Conservation (phyloP, 2,888 invertebrate species). For the Seira sanloemensis region DNA sequence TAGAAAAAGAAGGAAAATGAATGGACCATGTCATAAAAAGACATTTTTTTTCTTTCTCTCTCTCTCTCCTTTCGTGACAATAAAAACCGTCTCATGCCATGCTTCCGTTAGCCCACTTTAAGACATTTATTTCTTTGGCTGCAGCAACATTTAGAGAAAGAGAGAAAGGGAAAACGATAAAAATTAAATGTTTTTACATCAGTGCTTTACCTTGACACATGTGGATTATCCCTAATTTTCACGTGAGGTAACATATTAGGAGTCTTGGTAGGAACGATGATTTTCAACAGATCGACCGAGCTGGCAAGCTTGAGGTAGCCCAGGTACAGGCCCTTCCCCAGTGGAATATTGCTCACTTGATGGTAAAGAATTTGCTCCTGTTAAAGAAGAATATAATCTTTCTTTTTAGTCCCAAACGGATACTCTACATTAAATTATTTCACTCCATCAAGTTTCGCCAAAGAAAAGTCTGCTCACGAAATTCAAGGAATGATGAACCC, state of each 20-base stretch:
- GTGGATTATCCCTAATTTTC: constrained; percentile 94
- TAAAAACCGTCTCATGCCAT: no score
- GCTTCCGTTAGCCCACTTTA: no score
- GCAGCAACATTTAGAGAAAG: no score
- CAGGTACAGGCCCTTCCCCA: constrained; percentile 92
- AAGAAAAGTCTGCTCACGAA: no score
- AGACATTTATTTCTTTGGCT: neutral
- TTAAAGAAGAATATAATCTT: neutral
- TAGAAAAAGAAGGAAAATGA: constrained; percentile 18
- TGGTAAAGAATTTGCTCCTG: constrained; percentile 82
- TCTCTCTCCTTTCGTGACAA: constrained; percentile 32
- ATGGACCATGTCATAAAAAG: constrained; percentile 10
- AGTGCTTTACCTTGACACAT: constrained; percentile 91
- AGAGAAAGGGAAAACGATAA: neutral
- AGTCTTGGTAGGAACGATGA: constrained; percentile 92
- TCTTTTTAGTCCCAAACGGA: neutral
- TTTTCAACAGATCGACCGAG: constrained; percentile 94
- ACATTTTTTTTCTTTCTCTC: constrained; percentile 19
- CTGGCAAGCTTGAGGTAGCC: constrained; percentile 97
- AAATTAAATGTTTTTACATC: neutral
- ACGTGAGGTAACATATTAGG: constrained; percentile 97
- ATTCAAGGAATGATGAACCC: no score
- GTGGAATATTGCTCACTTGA: constrained; percentile 88
- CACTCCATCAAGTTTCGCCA: neutral
- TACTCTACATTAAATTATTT: constrained; percentile 45